A percentile compares a stretch with the other conserved stretches of the same genome.
Evolutionary conservation across 2,113 vertebrate species (phyloP).

Genomic region (Perca flavescens): DNA sequence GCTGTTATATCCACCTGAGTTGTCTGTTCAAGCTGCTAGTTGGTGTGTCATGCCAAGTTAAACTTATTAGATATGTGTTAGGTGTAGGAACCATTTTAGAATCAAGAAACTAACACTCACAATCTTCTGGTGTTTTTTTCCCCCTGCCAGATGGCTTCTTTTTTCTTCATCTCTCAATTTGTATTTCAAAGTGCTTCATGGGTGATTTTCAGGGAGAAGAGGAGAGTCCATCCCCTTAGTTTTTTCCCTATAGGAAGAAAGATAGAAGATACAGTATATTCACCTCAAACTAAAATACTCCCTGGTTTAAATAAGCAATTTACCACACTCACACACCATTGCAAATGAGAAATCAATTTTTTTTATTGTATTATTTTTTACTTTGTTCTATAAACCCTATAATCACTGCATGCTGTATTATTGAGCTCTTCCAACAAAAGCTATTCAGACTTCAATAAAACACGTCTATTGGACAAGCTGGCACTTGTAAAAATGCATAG

Average conservation of each 20-base stretch:
- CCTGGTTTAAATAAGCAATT: not conserved
- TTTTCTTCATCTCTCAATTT: not conserved
- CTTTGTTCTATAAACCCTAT: not conserved
- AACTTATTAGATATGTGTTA: not conserved
- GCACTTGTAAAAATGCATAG: not conserved
- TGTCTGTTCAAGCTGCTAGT: not conserved
- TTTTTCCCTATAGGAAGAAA: not conserved
- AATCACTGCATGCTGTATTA: not conserved
- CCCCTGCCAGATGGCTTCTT: not conserved
- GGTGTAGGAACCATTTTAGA: not conserved
- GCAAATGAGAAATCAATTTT: not conserved
- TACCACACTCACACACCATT: not conserved
- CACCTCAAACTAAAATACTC: not conserved
- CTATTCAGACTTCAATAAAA: constrained; percentile 7
- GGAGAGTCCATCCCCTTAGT: not conserved
- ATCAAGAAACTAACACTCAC: not conserved
- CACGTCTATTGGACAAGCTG: not conserved
- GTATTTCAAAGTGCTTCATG: not conserved
- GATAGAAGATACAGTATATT: not conserved
- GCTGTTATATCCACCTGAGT: not conserved
- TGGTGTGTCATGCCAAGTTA: not conserved
- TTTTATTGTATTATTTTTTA: not conserved
- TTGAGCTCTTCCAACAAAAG: constrained; percentile 1
- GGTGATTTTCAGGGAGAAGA: not conserved
- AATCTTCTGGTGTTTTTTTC: not conserved